Percentiles rank a stretch among this genome's conserved stretches.
phyloP scores from a whole-genome alignment of 2,888 invertebrate species.

The Leistus spinibarbis region DNA sequence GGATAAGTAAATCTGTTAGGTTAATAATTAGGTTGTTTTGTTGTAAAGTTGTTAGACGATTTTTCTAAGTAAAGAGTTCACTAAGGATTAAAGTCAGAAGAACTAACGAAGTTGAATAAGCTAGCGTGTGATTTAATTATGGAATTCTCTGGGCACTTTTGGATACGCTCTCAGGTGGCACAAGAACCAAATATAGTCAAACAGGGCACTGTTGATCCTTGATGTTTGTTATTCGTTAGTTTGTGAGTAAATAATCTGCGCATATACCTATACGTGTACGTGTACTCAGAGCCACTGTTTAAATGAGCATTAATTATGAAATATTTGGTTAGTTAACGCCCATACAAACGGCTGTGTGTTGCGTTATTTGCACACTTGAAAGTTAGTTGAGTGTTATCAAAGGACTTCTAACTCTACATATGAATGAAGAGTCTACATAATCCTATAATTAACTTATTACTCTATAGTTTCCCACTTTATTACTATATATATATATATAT shows the following conservation, averaged over 20 bases:
- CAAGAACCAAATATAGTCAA: not conserved
- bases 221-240: not conserved
- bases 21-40: too few relatives aligned
- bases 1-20: too few relatives aligned
- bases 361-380: not conserved
- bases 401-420: not conserved
- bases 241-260: not conserved
- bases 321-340: not conserved
- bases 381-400: not conserved
- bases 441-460: too few relatives aligned
- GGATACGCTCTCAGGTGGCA: not conserved
- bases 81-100: too few relatives aligned
- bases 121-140: not conserved
- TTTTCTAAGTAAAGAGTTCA: not conserved
- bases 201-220: not conserved
- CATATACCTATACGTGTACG: not conserved
- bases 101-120: not conserved
- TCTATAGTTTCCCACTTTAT: too few relatives aligned
- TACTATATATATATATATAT: too few relatives aligned
- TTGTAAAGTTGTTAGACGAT: too few relatives aligned
- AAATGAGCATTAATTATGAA: not conserved
- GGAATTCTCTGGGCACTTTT: not conserved
- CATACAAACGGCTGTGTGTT: not conserved
- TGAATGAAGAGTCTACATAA: too few relatives aligned
- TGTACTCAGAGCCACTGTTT: not conserved